phyloP scores from a whole-genome alignment of 1,140 invertebrate species.

The Battus philenor region DNA sequence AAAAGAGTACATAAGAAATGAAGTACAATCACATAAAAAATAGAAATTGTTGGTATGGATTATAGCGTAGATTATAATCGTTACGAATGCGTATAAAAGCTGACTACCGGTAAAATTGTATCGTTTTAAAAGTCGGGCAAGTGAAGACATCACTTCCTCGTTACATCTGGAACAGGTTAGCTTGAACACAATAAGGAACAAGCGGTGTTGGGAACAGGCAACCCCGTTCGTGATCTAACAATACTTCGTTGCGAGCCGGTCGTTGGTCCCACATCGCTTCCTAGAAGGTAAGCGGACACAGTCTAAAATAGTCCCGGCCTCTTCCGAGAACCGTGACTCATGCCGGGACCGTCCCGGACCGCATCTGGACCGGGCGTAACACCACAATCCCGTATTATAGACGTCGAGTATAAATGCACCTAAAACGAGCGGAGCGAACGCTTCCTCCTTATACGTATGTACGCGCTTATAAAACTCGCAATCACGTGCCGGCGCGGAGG shows the following conservation, averaged over 20 bases:
- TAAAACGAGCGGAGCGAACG: slow-evolving; percentile 21
- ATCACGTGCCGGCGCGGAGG: slow-evolving; percentile 21
- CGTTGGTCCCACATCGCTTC: slow-evolving; percentile 68
- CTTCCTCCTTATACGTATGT: slow-evolving; percentile 19
- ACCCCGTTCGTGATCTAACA: slow-evolving; percentile 65
- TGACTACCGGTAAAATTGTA: no score
- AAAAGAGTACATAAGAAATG: no score
- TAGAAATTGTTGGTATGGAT: no score
- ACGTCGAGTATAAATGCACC: slow-evolving; percentile 43
- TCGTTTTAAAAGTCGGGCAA: neutral
- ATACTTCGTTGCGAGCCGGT: slow-evolving; percentile 63
- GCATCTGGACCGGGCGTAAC: slow-evolving; percentile 55
- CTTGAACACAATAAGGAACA: slow-evolving; percentile 49
- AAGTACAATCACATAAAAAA: no score
- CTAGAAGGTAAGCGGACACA: slow-evolving; percentile 73
- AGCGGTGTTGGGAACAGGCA: slow-evolving; percentile 30
- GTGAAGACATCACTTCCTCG: slow-evolving; percentile 24
- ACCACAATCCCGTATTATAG: slow-evolving; percentile 23
- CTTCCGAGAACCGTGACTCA: slow-evolving; percentile 70
- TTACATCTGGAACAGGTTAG: slow-evolving; percentile 24
- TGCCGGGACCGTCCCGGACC: slow-evolving; percentile 53
- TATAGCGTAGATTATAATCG: no score
- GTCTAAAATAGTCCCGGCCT: slow-evolving; percentile 67
- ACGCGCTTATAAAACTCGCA: slow-evolving; percentile 15
- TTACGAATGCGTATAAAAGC: no score